phyloP scores from a whole-genome alignment of 1,140 invertebrate species.

The Eueides isabella region DNA sequence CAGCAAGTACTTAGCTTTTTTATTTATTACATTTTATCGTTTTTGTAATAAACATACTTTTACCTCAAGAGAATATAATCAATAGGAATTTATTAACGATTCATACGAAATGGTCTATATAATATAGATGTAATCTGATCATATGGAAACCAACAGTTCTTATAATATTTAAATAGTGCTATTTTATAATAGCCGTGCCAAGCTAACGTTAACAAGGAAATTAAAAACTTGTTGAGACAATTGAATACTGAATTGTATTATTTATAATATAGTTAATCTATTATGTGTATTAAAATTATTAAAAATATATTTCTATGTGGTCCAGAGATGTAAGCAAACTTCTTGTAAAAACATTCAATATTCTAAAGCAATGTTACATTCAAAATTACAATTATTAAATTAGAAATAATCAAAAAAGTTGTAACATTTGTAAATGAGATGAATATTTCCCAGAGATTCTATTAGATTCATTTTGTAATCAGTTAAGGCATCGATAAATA shows the following conservation, averaged over 20 bases:
- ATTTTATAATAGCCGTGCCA: constrained; percentile 4
- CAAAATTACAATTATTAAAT: background rate
- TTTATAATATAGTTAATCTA: background rate
- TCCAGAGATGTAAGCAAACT: constrained; percentile 6
- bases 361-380: background rate
- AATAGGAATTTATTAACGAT: constrained; percentile 18
- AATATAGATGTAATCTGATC: constrained; percentile 13
- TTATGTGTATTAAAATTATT: background rate
- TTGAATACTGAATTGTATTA: background rate
- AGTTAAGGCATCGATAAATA: too few relatives aligned
- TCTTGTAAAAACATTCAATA: background rate
- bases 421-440: background rate
- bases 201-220: background rate
- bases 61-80: constrained; percentile 4
- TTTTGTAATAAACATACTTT: constrained; percentile 22
- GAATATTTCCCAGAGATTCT: background rate
- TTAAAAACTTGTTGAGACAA: background rate
- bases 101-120: background rate
- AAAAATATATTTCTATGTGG: background rate
- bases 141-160: background rate
- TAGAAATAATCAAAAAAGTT: background rate
- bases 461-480: too few relatives aligned
- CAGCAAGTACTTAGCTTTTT: background rate
- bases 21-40: constrained; percentile 16
- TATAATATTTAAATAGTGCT: background rate